These are phyloP conservation scores for Enteromius radiatus DNA, from an alignment of 2,797 vertebrate genomes.

Conservation along the genomic window DNA sequence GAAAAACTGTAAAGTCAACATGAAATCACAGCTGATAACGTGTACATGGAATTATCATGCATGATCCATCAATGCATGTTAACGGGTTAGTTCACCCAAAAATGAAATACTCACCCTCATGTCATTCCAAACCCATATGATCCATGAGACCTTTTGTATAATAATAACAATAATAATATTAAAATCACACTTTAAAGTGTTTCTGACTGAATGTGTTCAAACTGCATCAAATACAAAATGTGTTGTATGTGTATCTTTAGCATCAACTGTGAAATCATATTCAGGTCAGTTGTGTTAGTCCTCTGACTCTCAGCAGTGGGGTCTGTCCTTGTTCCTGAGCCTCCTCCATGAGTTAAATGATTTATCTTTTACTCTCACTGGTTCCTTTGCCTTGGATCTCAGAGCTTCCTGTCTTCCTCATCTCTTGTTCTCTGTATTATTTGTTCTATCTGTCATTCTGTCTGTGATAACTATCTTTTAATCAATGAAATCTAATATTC, in stretches of 20 bases:
- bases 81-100: too few species aligned
- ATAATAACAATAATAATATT: not conserved
- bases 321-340: not conserved
- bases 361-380: constrained; percentile 1
- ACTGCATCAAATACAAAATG: not conserved
- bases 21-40: too few species aligned
- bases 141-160: too few species aligned
- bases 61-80: not conserved
- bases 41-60: not conserved
- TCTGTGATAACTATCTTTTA: not conserved
- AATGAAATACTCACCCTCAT: too few species aligned
- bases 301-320: not conserved
- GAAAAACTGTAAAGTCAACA: not conserved
- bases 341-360: not conserved
- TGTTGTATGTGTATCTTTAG: not conserved
- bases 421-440: not conserved
- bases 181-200: not conserved
- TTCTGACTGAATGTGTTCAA: not conserved
- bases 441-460: not conserved
- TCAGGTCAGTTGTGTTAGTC: not conserved
- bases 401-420: not conserved
- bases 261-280: not conserved
- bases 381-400: not conserved
- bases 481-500: not conserved
- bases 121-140: too few species aligned